Percentiles rank a stretch among this genome's conserved stretches.
Conservation (phyloP, 2,113 vertebrate genomes). For the Rhinopomastus cyanomelas region DNA sequence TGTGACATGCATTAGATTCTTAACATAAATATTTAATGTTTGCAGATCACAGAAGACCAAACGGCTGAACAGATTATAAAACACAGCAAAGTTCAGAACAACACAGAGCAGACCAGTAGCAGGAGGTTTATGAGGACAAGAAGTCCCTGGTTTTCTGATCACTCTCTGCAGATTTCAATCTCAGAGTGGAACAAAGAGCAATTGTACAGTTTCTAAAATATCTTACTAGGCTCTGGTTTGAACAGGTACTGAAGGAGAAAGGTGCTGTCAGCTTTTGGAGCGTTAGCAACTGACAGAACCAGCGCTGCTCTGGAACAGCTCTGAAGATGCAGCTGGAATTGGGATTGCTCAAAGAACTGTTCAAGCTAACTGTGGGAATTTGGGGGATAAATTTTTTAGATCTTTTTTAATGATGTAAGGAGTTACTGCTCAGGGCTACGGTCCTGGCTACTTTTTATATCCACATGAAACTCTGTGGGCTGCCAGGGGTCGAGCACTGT, state of each 20-base stretch:
- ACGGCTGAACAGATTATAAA: slow-evolving; percentile 19
- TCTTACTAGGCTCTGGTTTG: background rate
- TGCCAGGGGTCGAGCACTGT: background rate
- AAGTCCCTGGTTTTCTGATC: background rate
- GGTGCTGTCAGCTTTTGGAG: background rate
- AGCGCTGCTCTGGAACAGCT: background rate
- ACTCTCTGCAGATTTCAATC: background rate
- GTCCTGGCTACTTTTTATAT: background rate
- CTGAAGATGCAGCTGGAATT: background rate
- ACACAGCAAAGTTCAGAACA: background rate
- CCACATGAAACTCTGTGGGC: background rate
- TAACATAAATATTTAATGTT: slow-evolving; percentile 13
- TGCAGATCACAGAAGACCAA: slow-evolving; percentile 7
- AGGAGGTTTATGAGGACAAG: background rate
- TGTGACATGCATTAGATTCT: slow-evolving; percentile 14
- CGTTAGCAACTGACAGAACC: background rate
- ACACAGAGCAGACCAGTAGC: background rate
- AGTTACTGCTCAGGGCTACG: background rate
- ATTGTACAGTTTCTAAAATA: background rate
- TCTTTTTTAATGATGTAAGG: background rate
- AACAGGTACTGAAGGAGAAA: background rate
- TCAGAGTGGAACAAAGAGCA: background rate
- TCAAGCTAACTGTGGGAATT: background rate
- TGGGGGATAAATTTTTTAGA: background rate
- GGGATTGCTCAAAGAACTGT: background rate